Evolutionary conservation across 2,888 invertebrate species (phyloP).

Genomic region (Macrosoma leucophasiata): DNA sequence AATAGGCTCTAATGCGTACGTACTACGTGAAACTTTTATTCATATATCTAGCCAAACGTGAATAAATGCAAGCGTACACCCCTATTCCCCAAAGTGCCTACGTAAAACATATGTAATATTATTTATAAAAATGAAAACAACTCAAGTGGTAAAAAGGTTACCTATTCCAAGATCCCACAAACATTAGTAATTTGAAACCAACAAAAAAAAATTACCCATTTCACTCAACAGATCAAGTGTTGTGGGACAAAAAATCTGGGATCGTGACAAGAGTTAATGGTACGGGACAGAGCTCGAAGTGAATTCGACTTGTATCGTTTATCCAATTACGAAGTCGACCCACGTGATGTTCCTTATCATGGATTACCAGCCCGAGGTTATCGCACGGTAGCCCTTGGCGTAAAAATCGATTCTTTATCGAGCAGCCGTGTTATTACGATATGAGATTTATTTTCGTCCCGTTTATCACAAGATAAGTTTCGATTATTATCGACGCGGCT

Average conservation of each 20-base stretch:
- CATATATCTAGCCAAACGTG: no score
- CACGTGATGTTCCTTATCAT: conserved; percentile 61
- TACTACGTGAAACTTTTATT: no score
- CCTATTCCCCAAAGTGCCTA: no score
- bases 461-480: conserved; percentile 50
- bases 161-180: no score
- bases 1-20: no score
- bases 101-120: no score
- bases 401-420: conserved; percentile 58
- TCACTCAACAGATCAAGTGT: conserved; percentile 47
- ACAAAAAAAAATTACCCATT: conserved; percentile 52
- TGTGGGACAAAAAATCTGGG: conserved; percentile 44
- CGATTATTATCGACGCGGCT: conserved; percentile 33
- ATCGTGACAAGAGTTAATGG: conserved; percentile 63
- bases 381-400: conserved; percentile 56
- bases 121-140: no score
- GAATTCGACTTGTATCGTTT: conserved; percentile 49
- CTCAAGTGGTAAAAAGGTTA: no score
- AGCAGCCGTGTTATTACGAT: conserved; percentile 36
- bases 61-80: no score
- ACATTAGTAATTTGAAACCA: conserved; percentile 36
- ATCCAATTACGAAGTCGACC: conserved; percentile 48
- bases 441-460: conserved; percentile 51
- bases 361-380: conserved; percentile 59
- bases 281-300: conserved; percentile 45